Percentiles rank a stretch among this genome's conserved stretches.
Evolutionary conservation across 2,888 invertebrate species (phyloP).

Genomic region (Epistrophe eligans): DNA sequence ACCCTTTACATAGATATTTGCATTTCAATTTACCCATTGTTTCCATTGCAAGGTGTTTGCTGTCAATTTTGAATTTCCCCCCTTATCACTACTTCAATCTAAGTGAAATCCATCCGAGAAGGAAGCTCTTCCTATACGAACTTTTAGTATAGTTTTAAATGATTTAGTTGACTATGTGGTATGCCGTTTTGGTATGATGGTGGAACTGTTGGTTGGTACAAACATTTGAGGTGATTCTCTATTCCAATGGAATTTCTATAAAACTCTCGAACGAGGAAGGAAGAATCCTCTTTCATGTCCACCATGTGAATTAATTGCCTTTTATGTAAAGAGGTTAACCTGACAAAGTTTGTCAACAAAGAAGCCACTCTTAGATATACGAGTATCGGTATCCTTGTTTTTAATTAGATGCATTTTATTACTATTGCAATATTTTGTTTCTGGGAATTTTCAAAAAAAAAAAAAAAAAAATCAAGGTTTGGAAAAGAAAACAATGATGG

Average conservation of each 20-base stretch:
- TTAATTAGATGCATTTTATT: slow-evolving; percentile 63
- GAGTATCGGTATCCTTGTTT: slow-evolving; percentile 1
- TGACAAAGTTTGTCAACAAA: slow-evolving; percentile 46
- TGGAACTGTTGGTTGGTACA: neutral
- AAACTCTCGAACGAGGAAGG: neutral
- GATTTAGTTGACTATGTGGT: slow-evolving; percentile 44
- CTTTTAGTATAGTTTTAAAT: slow-evolving; percentile 34
- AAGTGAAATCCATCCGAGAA: slow-evolving; percentile 11
- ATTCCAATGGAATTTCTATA: slow-evolving; percentile 15
- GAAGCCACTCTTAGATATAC: neutral
- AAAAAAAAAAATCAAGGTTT: neutral
- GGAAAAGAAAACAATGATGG: neutral
- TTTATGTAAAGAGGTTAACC: slow-evolving; percentile 48
- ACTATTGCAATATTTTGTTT: slow-evolving; percentile 42
- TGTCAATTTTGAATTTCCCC: slow-evolving; percentile 54
- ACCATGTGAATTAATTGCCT: slow-evolving; percentile 52
- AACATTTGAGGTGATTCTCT: no score
- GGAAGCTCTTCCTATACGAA: neutral
- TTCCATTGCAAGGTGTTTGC: slow-evolving; percentile 54
- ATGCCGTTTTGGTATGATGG: slow-evolving; percentile 2
- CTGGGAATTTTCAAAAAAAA: slow-evolving; percentile 1
- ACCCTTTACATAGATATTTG: no score
- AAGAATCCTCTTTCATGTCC: slow-evolving; percentile 31
- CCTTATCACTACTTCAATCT: slow-evolving; percentile 8
- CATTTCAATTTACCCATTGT: slow-evolving; percentile 43